Conservation (phyloP, 2,113 vertebrate genomes). For the Paedocypris sp. region DNA sequence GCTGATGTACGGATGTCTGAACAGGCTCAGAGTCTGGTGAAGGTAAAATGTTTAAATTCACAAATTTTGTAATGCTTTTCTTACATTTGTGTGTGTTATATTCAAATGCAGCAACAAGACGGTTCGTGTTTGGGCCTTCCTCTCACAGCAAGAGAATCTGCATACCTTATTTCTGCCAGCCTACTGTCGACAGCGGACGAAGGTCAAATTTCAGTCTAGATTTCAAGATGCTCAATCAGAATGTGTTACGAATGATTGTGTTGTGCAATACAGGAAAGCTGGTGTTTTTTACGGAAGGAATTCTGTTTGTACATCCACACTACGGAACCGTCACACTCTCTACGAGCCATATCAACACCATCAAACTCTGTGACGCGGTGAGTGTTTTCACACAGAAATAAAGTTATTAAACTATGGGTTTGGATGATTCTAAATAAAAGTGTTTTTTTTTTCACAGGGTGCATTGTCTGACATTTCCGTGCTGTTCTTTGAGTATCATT, state of each 20-base stretch:
- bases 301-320: conserved; percentile 75
- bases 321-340: conserved; percentile 72
- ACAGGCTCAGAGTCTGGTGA: conserved; percentile 66
- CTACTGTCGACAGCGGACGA: conserved; percentile 70
- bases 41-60: conserved; percentile 45
- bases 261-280: conserved; percentile 68
- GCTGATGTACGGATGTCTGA: conserved; percentile 80
- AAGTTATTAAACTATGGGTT: too few species aligned
- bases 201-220: conserved; percentile 56
- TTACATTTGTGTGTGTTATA: conserved; percentile 14
- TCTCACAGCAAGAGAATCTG: conserved; percentile 69
- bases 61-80: background rate
- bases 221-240: background rate
- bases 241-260: background rate
- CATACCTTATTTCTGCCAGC: conserved; percentile 65
- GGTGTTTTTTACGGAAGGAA: conserved; percentile 77
- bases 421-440: background rate
- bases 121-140: conserved; percentile 70
- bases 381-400: conserved; percentile 32
- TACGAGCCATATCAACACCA: conserved; percentile 66
- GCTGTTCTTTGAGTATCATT: conserved; percentile 73
- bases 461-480: conserved; percentile 66
- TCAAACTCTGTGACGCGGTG: conserved; percentile 79
- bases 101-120: conserved; percentile 56
- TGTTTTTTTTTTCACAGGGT: conserved; percentile 56